These are phyloP conservation scores for Darevskia mixta DNA, from an alignment of 2,797 vertebrate species.

Conservation along the genomic window DNA sequence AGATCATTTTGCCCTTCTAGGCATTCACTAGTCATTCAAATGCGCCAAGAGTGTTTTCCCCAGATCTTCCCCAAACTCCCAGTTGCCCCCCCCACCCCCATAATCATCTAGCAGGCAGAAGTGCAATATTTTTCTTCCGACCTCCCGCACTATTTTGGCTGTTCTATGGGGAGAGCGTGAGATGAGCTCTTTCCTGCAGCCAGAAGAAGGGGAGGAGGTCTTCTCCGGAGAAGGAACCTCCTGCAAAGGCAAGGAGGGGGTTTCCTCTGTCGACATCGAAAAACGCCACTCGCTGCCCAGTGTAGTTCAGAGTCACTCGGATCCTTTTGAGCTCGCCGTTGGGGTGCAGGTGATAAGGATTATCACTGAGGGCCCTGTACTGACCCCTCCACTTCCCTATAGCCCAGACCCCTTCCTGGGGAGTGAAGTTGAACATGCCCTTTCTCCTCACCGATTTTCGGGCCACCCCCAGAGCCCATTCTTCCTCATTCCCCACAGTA, in stretches of 20 bases:
- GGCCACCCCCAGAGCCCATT: not conserved
- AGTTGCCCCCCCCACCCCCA: no score
- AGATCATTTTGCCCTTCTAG: no score
- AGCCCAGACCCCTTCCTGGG: not conserved
- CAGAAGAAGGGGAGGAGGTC: not conserved
- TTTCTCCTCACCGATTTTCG: not conserved
- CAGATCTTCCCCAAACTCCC: no score
- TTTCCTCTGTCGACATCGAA: not conserved
- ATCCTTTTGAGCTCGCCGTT: not conserved
- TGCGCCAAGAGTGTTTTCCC: no score
- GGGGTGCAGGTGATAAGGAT: rapidly evolving
- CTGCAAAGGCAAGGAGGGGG: not conserved
- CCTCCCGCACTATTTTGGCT: not conserved
- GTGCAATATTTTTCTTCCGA: not conserved
- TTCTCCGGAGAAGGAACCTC: not conserved
- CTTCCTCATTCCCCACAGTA: not conserved
- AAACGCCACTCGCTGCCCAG: not conserved
- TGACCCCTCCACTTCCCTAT: not conserved
- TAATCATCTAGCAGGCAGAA: not conserved
- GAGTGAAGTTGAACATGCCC: not conserved
- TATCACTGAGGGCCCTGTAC: not conserved
- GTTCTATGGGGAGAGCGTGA: not conserved
- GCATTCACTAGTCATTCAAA: no score
- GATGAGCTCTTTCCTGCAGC: not conserved
- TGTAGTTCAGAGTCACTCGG: not conserved